Evolutionary conservation across 2,888 invertebrate genomes (phyloP).

Genomic region (Neoaliturus tenellus): DNA sequence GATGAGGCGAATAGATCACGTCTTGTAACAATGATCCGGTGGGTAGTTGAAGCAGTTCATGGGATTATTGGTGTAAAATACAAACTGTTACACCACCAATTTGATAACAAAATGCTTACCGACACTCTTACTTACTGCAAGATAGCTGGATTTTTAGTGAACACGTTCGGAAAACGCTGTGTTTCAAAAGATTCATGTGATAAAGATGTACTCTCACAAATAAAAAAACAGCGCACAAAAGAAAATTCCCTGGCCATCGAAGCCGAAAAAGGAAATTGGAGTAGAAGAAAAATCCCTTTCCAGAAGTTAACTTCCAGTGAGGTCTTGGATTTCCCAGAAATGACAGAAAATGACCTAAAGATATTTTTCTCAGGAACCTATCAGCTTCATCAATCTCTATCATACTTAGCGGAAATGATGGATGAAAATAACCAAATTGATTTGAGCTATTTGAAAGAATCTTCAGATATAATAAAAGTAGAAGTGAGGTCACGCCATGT

Average conservation of each 20-base stretch:
- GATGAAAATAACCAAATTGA: too few species aligned
- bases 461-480: too few species aligned
- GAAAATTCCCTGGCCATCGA: slow-evolving; percentile 54
- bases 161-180: slow-evolving; percentile 63
- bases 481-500: too few species aligned
- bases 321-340: slow-evolving; percentile 59
- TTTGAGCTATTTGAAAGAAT: too few species aligned
- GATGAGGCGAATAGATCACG: slow-evolving; percentile 64
- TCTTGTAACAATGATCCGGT: slow-evolving; percentile 65
- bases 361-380: slow-evolving; percentile 63
- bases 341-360: slow-evolving; percentile 60
- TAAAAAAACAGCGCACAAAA: slow-evolving; percentile 8
- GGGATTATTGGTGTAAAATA: slow-evolving; percentile 63
- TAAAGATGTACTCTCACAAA: slow-evolving; percentile 53
- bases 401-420: slow-evolving; percentile 54
- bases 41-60: slow-evolving; percentile 64
- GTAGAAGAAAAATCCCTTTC: slow-evolving; percentile 40
- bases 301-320: slow-evolving; percentile 52
- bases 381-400: slow-evolving; percentile 61
- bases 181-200: slow-evolving; percentile 53
- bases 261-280: too few species aligned
- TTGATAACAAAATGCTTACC: slow-evolving; percentile 63
- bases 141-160: slow-evolving; percentile 61
- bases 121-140: slow-evolving; percentile 51
- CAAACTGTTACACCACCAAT: slow-evolving; percentile 61